Evolutionary conservation across 2,113 vertebrate species (phyloP).

Genomic region (Dipodomys stephensi): DNA sequence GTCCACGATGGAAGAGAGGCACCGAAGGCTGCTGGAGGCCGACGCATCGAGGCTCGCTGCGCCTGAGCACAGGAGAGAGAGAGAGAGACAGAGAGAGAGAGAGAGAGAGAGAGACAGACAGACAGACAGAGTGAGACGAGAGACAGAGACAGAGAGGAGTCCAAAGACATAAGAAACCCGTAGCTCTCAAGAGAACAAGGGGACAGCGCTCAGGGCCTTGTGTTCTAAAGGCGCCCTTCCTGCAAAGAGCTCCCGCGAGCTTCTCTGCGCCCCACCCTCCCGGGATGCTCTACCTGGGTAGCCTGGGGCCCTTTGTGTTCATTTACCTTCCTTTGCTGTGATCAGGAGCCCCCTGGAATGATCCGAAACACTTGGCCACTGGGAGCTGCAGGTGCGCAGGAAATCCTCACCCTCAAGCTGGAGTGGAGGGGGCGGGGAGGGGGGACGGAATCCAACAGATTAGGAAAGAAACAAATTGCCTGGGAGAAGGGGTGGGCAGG

Average conservation of each 20-base stretch:
- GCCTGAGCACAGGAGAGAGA: constrained; percentile 78
- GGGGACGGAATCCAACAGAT: background rate
- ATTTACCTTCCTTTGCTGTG: constrained; percentile 92
- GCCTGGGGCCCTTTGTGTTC: background rate
- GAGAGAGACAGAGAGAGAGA: background rate
- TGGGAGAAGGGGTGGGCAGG: constrained; percentile 4
- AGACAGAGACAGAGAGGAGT: too few species aligned
- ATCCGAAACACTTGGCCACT: constrained; percentile 92
- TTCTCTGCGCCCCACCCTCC: background rate
- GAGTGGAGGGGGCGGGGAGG: background rate
- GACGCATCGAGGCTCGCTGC: constrained; percentile 89
- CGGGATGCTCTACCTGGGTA: background rate
- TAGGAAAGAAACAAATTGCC: constrained; percentile 62
- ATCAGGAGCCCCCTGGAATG: constrained; percentile 91
- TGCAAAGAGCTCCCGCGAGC: background rate
- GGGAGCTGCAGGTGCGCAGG: constrained; percentile 90
- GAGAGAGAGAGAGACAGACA: background rate
- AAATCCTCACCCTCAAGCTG: constrained; percentile 90
- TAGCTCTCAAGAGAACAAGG: background rate
- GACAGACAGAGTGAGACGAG: background rate
- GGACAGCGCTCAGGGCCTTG: background rate
- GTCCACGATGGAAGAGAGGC: constrained; percentile 98
- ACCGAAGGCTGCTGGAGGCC: constrained; percentile 94
- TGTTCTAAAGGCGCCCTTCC: fast-evolving
- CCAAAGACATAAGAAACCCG: fast-evolving